Percentiles rank a stretch among this genome's conserved stretches.
Conservation (phyloP, 2,797 vertebrate species). For the Hylomyscus alleni region DNA sequence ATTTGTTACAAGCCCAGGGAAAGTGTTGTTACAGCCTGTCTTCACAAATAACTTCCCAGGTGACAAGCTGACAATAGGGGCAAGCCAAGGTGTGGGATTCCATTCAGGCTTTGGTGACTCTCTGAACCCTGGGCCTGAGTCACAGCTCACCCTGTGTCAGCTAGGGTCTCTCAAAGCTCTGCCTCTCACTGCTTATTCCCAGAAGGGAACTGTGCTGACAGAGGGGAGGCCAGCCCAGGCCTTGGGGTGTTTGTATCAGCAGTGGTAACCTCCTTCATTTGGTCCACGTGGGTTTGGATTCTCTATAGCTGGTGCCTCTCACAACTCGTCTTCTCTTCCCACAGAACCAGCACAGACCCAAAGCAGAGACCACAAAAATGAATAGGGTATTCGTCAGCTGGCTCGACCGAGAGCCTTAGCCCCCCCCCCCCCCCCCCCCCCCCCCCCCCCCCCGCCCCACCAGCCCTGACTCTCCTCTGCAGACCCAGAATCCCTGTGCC, state of each 20-base stretch:
- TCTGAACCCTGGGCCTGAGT: background rate
- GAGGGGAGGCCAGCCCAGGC: background rate
- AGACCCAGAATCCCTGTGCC: too few species aligned
- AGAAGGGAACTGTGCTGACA: background rate
- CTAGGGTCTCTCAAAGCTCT: background rate
- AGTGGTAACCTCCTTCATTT: background rate
- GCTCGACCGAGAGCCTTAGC: background rate
- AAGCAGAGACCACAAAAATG: accelerated
- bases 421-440: too few species aligned
- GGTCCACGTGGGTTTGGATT: background rate
- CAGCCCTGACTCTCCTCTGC: background rate
- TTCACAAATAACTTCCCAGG: accelerated
- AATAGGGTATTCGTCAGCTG: background rate
- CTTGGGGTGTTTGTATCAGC: too few species aligned
- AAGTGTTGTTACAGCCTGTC: background rate
- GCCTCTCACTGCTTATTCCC: background rate
- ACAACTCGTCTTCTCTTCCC: accelerated
- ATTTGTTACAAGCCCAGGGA: accelerated
- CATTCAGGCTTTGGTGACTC: background rate
- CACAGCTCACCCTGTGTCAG: background rate
- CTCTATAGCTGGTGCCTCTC: background rate
- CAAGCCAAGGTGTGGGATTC: background rate
- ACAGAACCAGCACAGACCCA: background rate
- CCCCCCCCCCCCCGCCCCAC: too few species aligned
- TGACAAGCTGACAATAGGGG: background rate